These are phyloP conservation scores for Arion vulgaris DNA, from an alignment of 1,140 invertebrate species.

Conservation along the genomic window DNA sequence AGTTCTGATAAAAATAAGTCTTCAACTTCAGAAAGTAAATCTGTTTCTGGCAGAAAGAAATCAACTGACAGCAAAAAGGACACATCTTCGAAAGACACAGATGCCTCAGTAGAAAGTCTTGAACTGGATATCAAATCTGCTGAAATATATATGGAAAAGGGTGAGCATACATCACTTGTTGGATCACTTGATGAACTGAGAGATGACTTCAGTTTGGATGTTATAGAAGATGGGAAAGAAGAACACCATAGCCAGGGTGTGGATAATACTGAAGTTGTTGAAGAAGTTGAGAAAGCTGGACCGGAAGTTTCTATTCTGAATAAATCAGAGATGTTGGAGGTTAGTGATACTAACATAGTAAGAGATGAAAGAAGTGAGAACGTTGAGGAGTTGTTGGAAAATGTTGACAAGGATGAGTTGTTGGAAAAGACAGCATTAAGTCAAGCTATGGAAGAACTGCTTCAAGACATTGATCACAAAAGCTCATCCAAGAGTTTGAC, in stretches of 20 bases:
- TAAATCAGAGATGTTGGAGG: slow-evolving; percentile 44
- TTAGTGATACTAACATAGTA: slow-evolving; percentile 54
- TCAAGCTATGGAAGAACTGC: slow-evolving; percentile 58
- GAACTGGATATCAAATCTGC: slow-evolving; percentile 35
- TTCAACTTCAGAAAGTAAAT: background rate
- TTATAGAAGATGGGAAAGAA: slow-evolving; percentile 70
- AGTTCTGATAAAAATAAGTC: background rate
- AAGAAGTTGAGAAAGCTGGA: slow-evolving; percentile 41
- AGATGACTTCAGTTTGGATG: slow-evolving; percentile 43
- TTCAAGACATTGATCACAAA: slow-evolving; percentile 69
- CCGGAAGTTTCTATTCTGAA: background rate
- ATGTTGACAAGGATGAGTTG: slow-evolving; percentile 50
- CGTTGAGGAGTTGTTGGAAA: slow-evolving; percentile 45
- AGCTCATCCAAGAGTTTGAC: slow-evolving; percentile 35
- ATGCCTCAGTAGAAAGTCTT: slow-evolving; percentile 41
- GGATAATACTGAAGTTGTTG: slow-evolving; percentile 78
- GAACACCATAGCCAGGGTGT: slow-evolving; percentile 76
- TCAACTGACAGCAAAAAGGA: background rate
- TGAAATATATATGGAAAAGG: background rate
- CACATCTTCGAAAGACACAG: slow-evolving; percentile 31
- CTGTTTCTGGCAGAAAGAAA: slow-evolving; percentile 1
- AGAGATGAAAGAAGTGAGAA: slow-evolving; percentile 72
- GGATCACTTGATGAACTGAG: slow-evolving; percentile 41
- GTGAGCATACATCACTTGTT: background rate
- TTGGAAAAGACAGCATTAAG: slow-evolving; percentile 67